These are phyloP conservation scores for Andrena fulva DNA, from an alignment of 2,888 invertebrate species.

Conservation along the genomic window DNA sequence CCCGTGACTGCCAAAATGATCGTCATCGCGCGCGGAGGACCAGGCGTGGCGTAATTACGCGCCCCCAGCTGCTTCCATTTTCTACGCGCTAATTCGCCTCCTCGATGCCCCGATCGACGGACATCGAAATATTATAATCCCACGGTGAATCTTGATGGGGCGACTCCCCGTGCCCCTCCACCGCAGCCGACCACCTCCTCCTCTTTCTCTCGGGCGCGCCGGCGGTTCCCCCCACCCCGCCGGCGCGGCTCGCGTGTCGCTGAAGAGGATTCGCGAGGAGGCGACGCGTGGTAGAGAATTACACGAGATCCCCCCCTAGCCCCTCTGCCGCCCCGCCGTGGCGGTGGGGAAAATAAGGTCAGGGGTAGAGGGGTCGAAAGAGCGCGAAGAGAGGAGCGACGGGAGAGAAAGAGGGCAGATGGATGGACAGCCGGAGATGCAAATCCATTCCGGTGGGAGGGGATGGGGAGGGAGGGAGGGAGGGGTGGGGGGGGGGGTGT, in stretches of 20 bases:
- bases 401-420: constrained; percentile 35
- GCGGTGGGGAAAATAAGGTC: constrained; percentile 73
- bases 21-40: constrained; percentile 27
- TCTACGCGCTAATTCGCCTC: constrained; percentile 69
- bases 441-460: constrained; percentile 19
- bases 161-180: constrained; percentile 64
- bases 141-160: constrained; percentile 67
- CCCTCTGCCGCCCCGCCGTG: constrained; percentile 22
- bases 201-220: constrained; percentile 7
- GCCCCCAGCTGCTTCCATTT: constrained; percentile 68
- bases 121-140: constrained; percentile 73
- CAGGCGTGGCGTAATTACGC: constrained; percentile 65
- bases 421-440: constrained; percentile 33
- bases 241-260: constrained; percentile 13
- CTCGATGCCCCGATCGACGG: constrained; percentile 65
- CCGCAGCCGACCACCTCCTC: constrained; percentile 31
- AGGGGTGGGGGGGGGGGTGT: not conserved
- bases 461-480: constrained; percentile 23
- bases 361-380: constrained; percentile 62
- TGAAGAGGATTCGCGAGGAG: constrained; percentile 57
- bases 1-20: constrained; percentile 31
- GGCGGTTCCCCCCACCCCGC: not conserved
- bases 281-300: constrained; percentile 58
- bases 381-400: constrained; percentile 24
- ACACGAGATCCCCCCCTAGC: constrained; percentile 31